These are phyloP conservation scores for Drosophila imparisetae DNA, from an alignment of 2,888 invertebrate species.

Conservation along the genomic window DNA sequence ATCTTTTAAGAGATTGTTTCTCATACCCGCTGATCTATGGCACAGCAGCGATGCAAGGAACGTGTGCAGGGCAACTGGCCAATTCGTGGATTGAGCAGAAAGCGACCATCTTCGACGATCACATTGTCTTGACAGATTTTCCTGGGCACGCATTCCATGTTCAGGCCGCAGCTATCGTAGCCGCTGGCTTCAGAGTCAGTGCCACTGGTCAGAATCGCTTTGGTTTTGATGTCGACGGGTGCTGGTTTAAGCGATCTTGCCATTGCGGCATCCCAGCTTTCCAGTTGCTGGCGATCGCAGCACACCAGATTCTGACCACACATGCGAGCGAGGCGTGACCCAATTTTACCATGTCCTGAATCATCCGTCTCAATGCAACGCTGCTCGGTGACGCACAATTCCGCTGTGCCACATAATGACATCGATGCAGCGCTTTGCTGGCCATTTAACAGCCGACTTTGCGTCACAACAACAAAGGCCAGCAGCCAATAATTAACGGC, in stretches of 20 bases:
- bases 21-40: constrained; percentile 51
- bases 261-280: constrained; percentile 49
- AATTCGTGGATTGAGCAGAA: constrained; percentile 50
- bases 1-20: too few relatives aligned
- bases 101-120: constrained; percentile 58
- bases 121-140: constrained; percentile 55
- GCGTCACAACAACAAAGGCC: constrained; percentile 3
- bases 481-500: constrained; percentile 9
- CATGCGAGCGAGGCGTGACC: constrained; percentile 39
- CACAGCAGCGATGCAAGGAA: constrained; percentile 57
- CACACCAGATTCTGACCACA: constrained; percentile 49
- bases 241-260: accelerated
- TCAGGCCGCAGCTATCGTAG: constrained; percentile 60
- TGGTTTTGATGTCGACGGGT: not conserved
- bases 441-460: constrained; percentile 9
- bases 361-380: constrained; percentile 58
- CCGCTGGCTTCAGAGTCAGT: constrained; percentile 19
- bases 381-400: constrained; percentile 54
- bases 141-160: constrained; percentile 67
- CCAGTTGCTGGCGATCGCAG: constrained; percentile 58
- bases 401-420: constrained; percentile 19
- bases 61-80: constrained; percentile 32
- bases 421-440: constrained; percentile 12
- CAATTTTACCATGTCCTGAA: constrained; percentile 46
- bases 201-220: not conserved